These are phyloP conservation scores for Nymphalis urticae DNA, from an alignment of 2,888 invertebrate genomes.

Conservation along the genomic window DNA sequence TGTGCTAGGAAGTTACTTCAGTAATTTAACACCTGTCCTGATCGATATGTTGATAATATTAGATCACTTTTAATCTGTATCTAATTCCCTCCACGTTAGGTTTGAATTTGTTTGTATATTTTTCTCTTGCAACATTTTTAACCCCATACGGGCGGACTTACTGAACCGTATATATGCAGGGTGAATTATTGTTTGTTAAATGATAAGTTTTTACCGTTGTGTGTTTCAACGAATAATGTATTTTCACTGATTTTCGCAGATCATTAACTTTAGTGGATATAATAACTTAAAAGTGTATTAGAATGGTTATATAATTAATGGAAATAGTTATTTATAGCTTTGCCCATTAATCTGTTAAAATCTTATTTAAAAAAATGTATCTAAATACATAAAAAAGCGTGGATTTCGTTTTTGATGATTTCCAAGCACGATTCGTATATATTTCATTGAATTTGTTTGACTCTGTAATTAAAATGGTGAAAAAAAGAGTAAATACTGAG, in stretches of 20 bases:
- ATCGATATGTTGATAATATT: conserved; percentile 40
- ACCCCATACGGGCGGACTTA: conserved; percentile 19
- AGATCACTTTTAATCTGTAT: conserved; percentile 12
- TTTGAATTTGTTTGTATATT: conserved; percentile 3
- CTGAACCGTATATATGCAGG: conserved; percentile 31
- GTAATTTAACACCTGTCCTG: conserved; percentile 46
- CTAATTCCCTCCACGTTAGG: conserved; percentile 13
- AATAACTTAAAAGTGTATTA: background rate
- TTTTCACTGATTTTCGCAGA: background rate
- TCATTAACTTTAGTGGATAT: background rate
- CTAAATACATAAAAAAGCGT: no score
- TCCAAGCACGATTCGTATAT: no score
- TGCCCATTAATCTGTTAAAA: no score
- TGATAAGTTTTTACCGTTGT: background rate
- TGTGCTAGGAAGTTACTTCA: background rate
- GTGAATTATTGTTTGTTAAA: conserved; percentile 22
- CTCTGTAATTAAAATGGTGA: no score
- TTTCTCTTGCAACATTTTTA: conserved; percentile 1
- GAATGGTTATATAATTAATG: background rate
- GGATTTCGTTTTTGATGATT: no score
- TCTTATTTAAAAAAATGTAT: no score
- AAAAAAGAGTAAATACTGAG: no score
- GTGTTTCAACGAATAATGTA: background rate
- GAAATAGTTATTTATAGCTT: no score
- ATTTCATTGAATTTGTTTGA: no score